Evolutionary conservation across 2,888 invertebrate genomes (phyloP).

Genomic region (Piscicola geometra): DNA sequence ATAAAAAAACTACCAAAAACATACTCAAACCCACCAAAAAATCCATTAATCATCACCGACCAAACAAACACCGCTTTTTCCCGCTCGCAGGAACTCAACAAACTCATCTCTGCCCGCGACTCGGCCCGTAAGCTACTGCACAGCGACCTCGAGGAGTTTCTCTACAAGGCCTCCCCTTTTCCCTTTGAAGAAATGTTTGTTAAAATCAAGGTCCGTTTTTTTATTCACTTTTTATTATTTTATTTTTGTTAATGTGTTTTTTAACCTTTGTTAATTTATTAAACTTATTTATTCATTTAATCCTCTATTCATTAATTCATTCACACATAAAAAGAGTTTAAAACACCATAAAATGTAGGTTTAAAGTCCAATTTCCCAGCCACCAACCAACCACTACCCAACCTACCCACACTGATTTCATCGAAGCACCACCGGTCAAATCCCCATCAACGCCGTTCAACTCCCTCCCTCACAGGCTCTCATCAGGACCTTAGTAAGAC

Average conservation of each 20-base stretch:
- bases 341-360: too few species aligned
- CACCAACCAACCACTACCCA: too few species aligned
- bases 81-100: constrained; percentile 20
- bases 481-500: not conserved
- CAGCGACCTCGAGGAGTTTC: constrained; percentile 27
- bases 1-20: not conserved
- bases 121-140: constrained; percentile 28
- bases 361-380: too few species aligned
- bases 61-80: not conserved
- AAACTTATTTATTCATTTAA: too few species aligned
- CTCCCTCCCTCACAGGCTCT: not conserved
- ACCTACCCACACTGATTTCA: too few species aligned
- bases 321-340: too few species aligned
- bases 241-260: not conserved
- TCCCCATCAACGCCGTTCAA: too few species aligned
- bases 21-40: not conserved
- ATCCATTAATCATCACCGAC: not conserved
- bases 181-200: constrained; percentile 23
- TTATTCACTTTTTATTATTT: not conserved
- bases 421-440: too few species aligned
- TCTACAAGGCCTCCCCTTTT: constrained; percentile 15
- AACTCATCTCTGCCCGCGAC: constrained; percentile 29
- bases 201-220: constrained; percentile 17
- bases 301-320: too few species aligned
- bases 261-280: not conserved